Evolutionary conservation across 2,888 invertebrate species (phyloP), one percentile per base, ranked within the genome.

Genomic region (Leptinotarsa peninsularis): DNA sequence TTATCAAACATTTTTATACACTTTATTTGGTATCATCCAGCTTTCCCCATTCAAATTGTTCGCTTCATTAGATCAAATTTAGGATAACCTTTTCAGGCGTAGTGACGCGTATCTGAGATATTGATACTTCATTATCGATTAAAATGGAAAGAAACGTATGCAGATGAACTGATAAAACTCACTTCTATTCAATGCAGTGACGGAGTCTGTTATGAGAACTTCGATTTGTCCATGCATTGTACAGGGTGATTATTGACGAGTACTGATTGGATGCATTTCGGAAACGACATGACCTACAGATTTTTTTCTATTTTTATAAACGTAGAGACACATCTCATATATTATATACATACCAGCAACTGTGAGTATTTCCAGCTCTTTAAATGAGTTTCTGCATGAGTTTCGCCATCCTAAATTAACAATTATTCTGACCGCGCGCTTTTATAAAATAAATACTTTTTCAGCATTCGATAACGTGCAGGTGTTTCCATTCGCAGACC

Each of bases 81-180:
- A 23, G 52, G 75, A 75, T 75, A 72, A 69, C 56, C 72, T 76
- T 76, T 74, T 76, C 76, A 75, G 75, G 74, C 73, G 73, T 78
- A 71, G 71, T 72, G 70, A 72, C 72, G 70, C 73, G 75, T 78
- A 76, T 73, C 74, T 56, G 66, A 72, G 72, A 75, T 68, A 75
- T 72, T 75, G 72, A 72, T 73, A 75, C 72, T 69, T 69, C 72
- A 69, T 75, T 75, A 75, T 72, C 72, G 72, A 49, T 66, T 68
- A 43, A 66, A 72, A 75, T 69, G 68, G 68, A 72, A 72, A 75
- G 49, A 58, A 70, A 74, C 69, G 63, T 69, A 75, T 33, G 21
- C 17, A 75, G 72, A 75, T 75, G 66, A 49, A 63, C 52, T 69
- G 75, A 72, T 75, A 75, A 72, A 69, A 49, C 63, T 74, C 23